Conservation (phyloP, 2,888 invertebrate species). For the Lordiphosa fenestrarum region DNA sequence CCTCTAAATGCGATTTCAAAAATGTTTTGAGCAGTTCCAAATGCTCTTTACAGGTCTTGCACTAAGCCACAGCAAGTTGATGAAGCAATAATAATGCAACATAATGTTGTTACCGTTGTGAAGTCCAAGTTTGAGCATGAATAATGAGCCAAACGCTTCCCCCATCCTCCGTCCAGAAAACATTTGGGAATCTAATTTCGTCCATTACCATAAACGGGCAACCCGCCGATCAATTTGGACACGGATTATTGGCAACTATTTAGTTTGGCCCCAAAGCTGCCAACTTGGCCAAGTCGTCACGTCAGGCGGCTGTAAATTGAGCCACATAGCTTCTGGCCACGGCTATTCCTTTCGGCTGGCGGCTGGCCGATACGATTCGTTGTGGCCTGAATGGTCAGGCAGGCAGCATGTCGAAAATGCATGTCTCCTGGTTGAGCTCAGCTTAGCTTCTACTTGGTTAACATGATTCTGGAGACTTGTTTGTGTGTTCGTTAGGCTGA, state of each 20-base stretch:
- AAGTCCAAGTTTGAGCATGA: constrained; percentile 68
- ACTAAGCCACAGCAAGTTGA: constrained; percentile 14
- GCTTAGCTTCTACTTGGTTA: constrained; percentile 53
- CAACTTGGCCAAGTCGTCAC: constrained; percentile 56
- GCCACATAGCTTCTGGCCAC: constrained; percentile 46
- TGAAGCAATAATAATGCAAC: constrained; percentile 70
- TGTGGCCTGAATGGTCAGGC: constrained; percentile 62
- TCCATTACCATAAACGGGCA: constrained; percentile 77
- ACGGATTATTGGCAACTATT: constrained; percentile 75
- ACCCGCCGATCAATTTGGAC: constrained; percentile 68
- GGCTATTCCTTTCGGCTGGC: too few species aligned
- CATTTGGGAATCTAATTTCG: constrained; percentile 75
- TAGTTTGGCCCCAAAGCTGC: constrained; percentile 56
- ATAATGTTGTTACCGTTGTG: constrained; percentile 50
- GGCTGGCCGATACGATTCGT: too few species aligned
- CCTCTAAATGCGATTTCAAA: constrained; percentile 72
- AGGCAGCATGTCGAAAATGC: constrained; percentile 63
- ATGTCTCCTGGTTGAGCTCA: constrained; percentile 54
- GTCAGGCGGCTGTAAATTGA: constrained; percentile 48
- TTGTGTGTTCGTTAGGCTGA: constrained; percentile 53
- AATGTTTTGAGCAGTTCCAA: constrained; percentile 70
- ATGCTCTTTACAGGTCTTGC: constrained; percentile 50
- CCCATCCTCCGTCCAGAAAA: constrained; percentile 1
- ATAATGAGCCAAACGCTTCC: constrained; percentile 48
- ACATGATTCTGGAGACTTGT: constrained; percentile 59